Evolutionary conservation across 2,888 invertebrate genomes (phyloP).

Genomic region (Microchrysa polita): DNA sequence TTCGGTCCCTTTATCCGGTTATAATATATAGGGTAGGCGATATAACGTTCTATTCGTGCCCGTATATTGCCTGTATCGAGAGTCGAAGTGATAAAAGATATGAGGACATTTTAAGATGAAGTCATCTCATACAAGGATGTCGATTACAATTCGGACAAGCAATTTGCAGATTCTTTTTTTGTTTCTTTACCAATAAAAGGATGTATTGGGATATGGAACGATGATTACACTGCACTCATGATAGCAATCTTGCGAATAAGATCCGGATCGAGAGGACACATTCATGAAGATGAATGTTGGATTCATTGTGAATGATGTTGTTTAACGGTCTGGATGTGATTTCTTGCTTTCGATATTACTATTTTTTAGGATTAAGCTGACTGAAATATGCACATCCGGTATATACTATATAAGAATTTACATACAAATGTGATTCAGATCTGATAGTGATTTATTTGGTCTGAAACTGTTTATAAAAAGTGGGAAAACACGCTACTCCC

Average conservation of each 20-base stretch:
- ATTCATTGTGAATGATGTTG: constrained; percentile 31
- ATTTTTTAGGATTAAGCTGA: no score
- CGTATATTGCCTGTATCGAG: neutral
- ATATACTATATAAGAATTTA: no score
- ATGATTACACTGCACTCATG: neutral
- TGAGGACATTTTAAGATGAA: constrained; percentile 34
- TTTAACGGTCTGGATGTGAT: constrained; percentile 38
- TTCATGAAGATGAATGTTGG: constrained; percentile 13
- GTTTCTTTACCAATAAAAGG: constrained; percentile 28
- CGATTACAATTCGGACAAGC: constrained; percentile 34
- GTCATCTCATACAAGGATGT: constrained; percentile 21
- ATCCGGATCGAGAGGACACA: constrained; percentile 13
- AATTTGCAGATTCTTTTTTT: constrained; percentile 9
- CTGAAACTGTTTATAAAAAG: no score
- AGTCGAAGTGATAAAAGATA: neutral
- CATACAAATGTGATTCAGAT: no score
- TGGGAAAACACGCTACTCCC: no score
- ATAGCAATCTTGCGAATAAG: constrained; percentile 15
- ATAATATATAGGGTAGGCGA: constrained; percentile 39
- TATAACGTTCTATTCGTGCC: constrained; percentile 23
- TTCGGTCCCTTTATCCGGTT: constrained; percentile 20
- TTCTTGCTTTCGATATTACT: constrained; percentile 31
- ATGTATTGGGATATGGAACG: neutral
- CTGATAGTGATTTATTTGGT: no score
- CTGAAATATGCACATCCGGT: no score